Evolutionary conservation across 2,113 vertebrate species (phyloP).

Genomic region (Pygoscelis adeliae): DNA sequence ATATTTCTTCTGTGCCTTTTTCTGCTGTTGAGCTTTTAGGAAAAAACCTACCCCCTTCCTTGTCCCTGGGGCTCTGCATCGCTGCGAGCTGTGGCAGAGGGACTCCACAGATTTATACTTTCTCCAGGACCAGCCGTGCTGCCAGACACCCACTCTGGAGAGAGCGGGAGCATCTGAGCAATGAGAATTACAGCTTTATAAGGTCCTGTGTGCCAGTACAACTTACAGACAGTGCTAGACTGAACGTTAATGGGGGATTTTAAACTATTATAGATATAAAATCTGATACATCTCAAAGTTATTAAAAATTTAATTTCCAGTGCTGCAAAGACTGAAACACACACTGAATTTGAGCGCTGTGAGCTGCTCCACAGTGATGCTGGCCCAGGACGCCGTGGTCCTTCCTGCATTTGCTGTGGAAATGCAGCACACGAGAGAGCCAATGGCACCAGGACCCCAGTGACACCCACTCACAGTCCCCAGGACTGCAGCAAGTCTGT

Average conservation of each 20-base stretch:
- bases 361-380: not conserved
- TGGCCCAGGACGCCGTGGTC: not conserved
- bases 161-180: accelerated
- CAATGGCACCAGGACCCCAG: accelerated
- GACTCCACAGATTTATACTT: accelerated
- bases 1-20: not conserved
- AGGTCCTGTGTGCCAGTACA: not conserved
- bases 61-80: not conserved
- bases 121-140: not conserved
- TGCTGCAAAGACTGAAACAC: not conserved
- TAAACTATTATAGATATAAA: not conserved
- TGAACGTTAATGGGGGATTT: not conserved
- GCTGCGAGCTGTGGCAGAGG: not conserved
- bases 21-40: not conserved
- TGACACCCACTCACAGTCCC: not conserved
- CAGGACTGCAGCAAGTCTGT: not conserved
- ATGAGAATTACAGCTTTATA: not conserved
- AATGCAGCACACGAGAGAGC: not conserved
- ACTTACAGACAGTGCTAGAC: not conserved
- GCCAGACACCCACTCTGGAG: not conserved
- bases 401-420: not conserved
- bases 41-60: not conserved
- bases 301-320: not conserved
- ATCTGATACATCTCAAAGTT: not conserved
- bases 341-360: accelerated